Percentiles rank a stretch among this genome's conserved stretches.
Evolutionary conservation across 2,113 vertebrate species (phyloP).

Genomic region (Zosterops lateralis): DNA sequence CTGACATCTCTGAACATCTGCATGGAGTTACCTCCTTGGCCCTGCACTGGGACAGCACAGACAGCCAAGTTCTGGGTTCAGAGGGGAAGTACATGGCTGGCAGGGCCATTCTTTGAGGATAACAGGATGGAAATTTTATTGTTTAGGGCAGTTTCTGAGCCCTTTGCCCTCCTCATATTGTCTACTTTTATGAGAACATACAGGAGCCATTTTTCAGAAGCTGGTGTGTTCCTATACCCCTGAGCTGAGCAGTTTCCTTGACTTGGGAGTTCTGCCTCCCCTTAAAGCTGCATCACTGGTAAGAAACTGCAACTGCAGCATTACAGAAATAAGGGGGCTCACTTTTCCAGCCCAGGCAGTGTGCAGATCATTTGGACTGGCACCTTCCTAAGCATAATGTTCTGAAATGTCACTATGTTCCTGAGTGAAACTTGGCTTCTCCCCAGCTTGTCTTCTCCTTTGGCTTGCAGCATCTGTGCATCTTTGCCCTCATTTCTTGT

Average conservation of each 20-base stretch:
- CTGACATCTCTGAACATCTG: neutral
- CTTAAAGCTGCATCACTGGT: neutral
- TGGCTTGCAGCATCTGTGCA: neutral
- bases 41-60: neutral
- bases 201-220: neutral
- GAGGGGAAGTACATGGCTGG: neutral
- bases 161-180: neutral
- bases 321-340: neutral
- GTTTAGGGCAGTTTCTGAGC: neutral
- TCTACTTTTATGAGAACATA: neutral
- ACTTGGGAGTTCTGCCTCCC: neutral
- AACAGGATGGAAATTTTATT: neutral
- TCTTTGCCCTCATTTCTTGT: slow-evolving; percentile 3
- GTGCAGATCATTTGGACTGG: neutral
- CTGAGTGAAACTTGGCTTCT: neutral
- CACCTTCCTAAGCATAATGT: neutral
- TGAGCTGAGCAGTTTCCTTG: neutral
- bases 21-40: neutral
- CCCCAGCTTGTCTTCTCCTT: neutral
- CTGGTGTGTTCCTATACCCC: neutral
- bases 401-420: slow-evolving; percentile 20
- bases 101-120: neutral
- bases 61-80: neutral
- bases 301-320: neutral
- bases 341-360: neutral